Percentiles rank a stretch among this genome's conserved stretches.
phyloP scores from a whole-genome alignment of 1,140 invertebrate species.

The Hermetia illucens region DNA sequence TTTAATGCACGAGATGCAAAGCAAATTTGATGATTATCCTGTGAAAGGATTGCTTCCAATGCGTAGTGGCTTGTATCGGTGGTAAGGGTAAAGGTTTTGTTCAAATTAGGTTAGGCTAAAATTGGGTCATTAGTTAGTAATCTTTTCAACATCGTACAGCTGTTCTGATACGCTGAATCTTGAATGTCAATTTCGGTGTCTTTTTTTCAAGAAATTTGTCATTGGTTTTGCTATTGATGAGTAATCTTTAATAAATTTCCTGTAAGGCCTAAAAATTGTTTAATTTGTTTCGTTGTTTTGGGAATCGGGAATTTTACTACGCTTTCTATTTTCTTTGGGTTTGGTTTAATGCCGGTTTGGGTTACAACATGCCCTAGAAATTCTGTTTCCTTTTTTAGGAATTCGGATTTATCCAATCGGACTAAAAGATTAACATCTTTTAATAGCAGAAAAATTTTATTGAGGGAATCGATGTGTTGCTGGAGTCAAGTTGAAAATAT shows the following conservation, averaged over 20 bases:
- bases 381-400: slow-evolving; percentile 13
- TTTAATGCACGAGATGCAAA: slow-evolving; percentile 19
- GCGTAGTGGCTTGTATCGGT: slow-evolving; percentile 27
- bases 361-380: slow-evolving; percentile 21
- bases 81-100: slow-evolving; percentile 21
- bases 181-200: background rate
- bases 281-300: slow-evolving; percentile 11
- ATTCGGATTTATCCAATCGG: slow-evolving; percentile 13
- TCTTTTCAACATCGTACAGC: no score
- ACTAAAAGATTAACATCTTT: slow-evolving; percentile 9
- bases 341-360: slow-evolving; percentile 2
- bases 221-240: background rate
- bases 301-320: slow-evolving; percentile 12
- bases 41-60: slow-evolving; percentile 22
- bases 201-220: slow-evolving; percentile 1
- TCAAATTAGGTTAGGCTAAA: slow-evolving; percentile 25
- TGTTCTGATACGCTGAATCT: no score
- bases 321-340: slow-evolving; percentile 11
- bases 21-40: slow-evolving; percentile 18
- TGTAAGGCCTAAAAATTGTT: slow-evolving; percentile 12
- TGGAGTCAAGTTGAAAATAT: slow-evolving; percentile 12
- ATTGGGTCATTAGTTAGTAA: slow-evolving; percentile 18
- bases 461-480: slow-evolving; percentile 15
- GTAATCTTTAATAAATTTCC: slow-evolving; percentile 3
- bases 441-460: slow-evolving; percentile 24